These are phyloP conservation scores for Apodemus sylvaticus DNA, from an alignment of 2,113 vertebrate genomes.

Conservation along the genomic window DNA sequence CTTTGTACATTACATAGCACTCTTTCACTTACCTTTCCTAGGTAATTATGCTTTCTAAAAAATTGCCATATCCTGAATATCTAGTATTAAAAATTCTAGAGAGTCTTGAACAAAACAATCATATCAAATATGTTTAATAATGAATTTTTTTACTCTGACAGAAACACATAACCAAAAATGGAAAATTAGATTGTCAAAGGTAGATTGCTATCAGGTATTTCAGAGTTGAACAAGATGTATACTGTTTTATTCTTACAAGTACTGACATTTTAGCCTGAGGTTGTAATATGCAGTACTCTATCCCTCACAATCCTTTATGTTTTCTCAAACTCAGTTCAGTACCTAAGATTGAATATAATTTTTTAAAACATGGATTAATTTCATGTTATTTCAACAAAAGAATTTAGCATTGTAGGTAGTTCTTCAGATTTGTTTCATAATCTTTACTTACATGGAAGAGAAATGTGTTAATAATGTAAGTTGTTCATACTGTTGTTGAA, in stretches of 20 bases:
- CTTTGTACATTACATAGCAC: not conserved
- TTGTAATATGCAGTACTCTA: not conserved
- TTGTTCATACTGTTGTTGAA: not conserved
- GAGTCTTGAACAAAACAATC: not conserved
- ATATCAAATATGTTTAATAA: not conserved
- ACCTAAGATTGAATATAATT: not conserved
- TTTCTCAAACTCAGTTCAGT: not conserved
- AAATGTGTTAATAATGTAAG: not conserved
- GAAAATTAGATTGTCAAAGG: not conserved
- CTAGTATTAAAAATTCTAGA: not conserved
- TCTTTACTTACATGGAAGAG: not conserved
- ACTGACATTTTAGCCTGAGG: not conserved
- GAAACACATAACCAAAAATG: not conserved
- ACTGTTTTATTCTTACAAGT: too few relatives aligned
- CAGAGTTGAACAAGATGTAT: not conserved
- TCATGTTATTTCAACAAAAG: not conserved
- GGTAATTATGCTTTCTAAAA: not conserved
- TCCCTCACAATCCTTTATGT: not conserved
- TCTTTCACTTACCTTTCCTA: not conserved
- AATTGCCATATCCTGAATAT: not conserved
- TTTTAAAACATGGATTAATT: not conserved
- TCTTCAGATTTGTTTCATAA: not conserved
- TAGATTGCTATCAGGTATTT: not conserved
- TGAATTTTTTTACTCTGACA: not conserved
- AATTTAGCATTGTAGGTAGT: not conserved